These are phyloP conservation scores for Platysteira castanea DNA, from an alignment of 2,113 vertebrate species.

Conservation along the genomic window DNA sequence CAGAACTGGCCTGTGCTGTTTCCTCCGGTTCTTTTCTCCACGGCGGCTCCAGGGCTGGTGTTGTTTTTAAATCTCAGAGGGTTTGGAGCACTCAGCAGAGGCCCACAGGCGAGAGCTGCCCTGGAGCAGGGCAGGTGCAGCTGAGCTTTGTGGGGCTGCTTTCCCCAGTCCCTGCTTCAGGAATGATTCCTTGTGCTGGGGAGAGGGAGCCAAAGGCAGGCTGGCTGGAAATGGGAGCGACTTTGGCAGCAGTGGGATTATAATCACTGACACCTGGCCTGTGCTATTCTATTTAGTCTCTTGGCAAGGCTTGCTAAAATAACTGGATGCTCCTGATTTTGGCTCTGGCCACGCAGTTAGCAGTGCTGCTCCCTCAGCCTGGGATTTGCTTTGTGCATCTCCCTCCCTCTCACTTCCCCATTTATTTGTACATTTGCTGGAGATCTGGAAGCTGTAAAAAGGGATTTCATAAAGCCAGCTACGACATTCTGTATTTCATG, in stretches of 20 bases:
- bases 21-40: background rate
- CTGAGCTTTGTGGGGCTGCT: background rate
- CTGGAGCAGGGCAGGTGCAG: background rate
- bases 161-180: background rate
- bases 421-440: background rate
- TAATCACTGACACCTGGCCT: slow-evolving; percentile 51
- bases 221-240: background rate
- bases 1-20: background rate
- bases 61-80: accelerated
- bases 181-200: background rate
- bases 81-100: accelerated
- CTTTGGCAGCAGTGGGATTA: slow-evolving; percentile 19
- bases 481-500: accelerated
- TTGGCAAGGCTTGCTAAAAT: slow-evolving; percentile 13
- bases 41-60: background rate
- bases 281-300: background rate
- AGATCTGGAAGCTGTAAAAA: slow-evolving; percentile 1
- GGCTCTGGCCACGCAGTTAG: slow-evolving; percentile 5
- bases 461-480: background rate
- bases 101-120: accelerated
- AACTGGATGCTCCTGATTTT: slow-evolving; percentile 21
- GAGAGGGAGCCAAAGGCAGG: background rate
- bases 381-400: background rate
- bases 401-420: background rate
- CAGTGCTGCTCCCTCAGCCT: background rate